Conservation (phyloP, 23 tunicate species). For the Oikopleura albicans region DNA sequence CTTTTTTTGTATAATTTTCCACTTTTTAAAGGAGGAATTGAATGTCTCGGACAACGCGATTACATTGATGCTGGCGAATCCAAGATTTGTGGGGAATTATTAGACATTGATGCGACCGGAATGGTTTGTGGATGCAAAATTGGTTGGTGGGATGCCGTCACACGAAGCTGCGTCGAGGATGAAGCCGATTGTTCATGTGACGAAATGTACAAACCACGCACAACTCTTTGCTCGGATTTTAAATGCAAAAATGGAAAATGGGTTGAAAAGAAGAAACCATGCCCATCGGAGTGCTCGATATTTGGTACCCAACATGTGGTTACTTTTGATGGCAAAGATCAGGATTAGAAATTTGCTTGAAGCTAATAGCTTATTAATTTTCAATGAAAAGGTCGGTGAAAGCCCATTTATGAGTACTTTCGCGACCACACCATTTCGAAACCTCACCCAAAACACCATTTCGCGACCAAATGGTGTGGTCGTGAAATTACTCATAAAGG, state of each 20-base stretch:
- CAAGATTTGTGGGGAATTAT: not conserved
- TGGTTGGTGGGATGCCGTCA: not conserved
- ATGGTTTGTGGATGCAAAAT: not conserved
- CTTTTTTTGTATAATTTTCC: too few relatives aligned
- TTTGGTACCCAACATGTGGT: not conserved
- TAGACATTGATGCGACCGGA: not conserved
- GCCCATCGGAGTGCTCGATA: not conserved
- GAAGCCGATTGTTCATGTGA: not conserved
- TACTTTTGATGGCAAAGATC: not conserved
- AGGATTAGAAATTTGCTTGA: too few relatives aligned
- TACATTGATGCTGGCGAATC: not conserved
- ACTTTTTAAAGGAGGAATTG: too few relatives aligned
- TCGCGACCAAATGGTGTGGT: too few relatives aligned
- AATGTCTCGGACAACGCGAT: not conserved
- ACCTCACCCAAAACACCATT: too few relatives aligned
- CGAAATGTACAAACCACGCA: not conserved
- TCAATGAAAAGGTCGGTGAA: too few relatives aligned
- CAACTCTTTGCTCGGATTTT: not conserved
- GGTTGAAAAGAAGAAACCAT: not conserved
- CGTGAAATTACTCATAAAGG: too few relatives aligned
- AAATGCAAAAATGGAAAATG: constrained; percentile 7
- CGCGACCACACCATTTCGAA: too few relatives aligned
- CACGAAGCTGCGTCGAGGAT: not conserved
- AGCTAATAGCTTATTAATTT: too few relatives aligned
- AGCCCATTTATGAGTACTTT: too few relatives aligned